Percentiles rank a stretch among this genome's conserved stretches.
phyloP scores from a whole-genome alignment of 2,888 invertebrate genomes.

The Caenorhabditis panamensis region DNA sequence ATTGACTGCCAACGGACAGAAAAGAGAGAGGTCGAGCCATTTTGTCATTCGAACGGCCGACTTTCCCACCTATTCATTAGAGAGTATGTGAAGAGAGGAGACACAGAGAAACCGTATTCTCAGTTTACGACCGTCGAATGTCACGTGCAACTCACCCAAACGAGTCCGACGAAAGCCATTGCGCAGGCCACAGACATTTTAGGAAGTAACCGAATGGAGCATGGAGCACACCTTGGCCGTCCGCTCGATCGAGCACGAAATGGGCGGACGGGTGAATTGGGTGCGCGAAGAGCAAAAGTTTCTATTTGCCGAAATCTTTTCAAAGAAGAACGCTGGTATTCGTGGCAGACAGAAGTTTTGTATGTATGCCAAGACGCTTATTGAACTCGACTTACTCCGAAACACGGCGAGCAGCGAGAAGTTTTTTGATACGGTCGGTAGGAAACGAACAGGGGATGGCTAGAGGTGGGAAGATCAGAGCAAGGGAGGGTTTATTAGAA shows the following conservation, averaged over 20 bases:
- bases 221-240: neutral
- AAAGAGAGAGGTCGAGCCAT: neutral
- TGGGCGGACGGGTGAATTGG: slow-evolving; percentile 35
- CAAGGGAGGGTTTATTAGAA: slow-evolving; percentile 8
- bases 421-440: neutral
- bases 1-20: neutral
- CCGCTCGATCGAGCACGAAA: slow-evolving; percentile 53
- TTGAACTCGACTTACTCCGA: slow-evolving; percentile 14
- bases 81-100: slow-evolving; percentile 9
- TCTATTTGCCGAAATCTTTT: slow-evolving; percentile 41
- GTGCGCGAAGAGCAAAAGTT: slow-evolving; percentile 41
- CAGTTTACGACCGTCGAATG: slow-evolving; percentile 24
- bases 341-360: slow-evolving; percentile 20
- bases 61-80: slow-evolving; percentile 36
- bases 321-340: slow-evolving; percentile 5
- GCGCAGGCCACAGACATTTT: slow-evolving; percentile 19
- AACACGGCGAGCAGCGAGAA: neutral
- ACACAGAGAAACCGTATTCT: slow-evolving; percentile 8
- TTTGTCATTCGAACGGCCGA: slow-evolving; percentile 23
- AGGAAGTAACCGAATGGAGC: slow-evolving; percentile 14
- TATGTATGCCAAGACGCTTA: slow-evolving; percentile 19
- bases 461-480: neutral
- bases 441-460: neutral
- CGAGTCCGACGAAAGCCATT: slow-evolving; percentile 37
- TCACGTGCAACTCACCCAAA: slow-evolving; percentile 53